A percentile compares a stretch with the other conserved stretches of the same genome.
phyloP scores from a whole-genome alignment of 2,113 vertebrate species.

The Gymnarchus niloticus region DNA sequence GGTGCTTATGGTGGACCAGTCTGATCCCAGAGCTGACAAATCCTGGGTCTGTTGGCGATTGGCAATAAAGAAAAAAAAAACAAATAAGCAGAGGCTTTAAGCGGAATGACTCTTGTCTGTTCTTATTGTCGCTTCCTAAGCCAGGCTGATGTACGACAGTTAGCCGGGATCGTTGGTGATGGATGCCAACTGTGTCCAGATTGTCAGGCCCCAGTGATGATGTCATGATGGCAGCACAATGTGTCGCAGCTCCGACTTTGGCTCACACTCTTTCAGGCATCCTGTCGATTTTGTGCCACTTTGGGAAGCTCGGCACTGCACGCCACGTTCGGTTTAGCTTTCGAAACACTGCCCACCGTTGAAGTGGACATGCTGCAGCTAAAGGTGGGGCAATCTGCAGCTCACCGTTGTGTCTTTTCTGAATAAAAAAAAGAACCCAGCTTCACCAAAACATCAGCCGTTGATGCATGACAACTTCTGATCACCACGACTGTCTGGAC shows the following conservation, averaged over 20 bases:
- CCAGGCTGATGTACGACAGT: background rate
- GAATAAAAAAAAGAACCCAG: too few species aligned
- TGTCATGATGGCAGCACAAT: background rate
- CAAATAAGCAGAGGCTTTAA: background rate
- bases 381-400: background rate
- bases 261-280: slow-evolving; percentile 12
- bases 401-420: too few species aligned
- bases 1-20: background rate
- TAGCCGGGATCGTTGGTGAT: background rate
- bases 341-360: background rate
- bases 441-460: background rate
- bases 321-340: background rate
- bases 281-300: slow-evolving; percentile 4
- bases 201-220: slow-evolving; percentile 1
- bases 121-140: background rate
- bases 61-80: background rate
- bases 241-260: slow-evolving; percentile 15
- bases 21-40: background rate
- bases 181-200: slow-evolving; percentile 14
- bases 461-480: background rate
- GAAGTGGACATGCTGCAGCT: background rate
- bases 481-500: background rate
- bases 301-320: background rate
- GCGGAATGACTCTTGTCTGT: background rate
- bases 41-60: background rate